These are phyloP conservation scores for Nephrocerus scutellatus DNA, from an alignment of 2,888 invertebrate species.

Conservation along the genomic window DNA sequence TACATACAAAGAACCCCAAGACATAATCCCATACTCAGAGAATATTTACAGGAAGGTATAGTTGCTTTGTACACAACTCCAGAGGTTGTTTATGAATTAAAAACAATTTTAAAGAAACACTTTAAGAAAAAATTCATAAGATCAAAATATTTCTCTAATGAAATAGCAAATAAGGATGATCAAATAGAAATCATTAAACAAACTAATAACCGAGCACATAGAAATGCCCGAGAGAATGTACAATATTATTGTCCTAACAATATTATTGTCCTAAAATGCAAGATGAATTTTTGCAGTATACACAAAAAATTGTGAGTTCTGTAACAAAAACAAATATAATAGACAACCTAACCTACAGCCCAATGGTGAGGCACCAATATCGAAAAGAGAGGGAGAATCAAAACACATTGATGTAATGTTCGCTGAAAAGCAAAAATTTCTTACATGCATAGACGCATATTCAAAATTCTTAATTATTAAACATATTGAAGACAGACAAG, in stretches of 20 bases:
- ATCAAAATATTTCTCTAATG: conserved; percentile 6
- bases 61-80: no score
- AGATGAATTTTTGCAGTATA: conserved; percentile 10
- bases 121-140: conserved; percentile 10
- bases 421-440: conserved; percentile 5
- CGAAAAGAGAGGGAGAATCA: conserved; percentile 2
- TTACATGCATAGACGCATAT: conserved; percentile 8
- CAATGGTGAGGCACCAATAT: conserved; percentile 10
- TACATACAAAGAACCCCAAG: conserved; percentile 4
- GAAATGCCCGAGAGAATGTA: no score
- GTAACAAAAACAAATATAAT: conserved; percentile 10
- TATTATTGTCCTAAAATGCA: conserved; percentile 12
- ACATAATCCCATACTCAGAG: conserved; percentile 7
- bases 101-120: conserved; percentile 1
- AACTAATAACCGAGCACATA: no score
- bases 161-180: conserved; percentile 8
- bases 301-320: conserved; percentile 3
- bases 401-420: no score
- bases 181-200: conserved; percentile 4
- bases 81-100: conserved; percentile 5
- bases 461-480: conserved; percentile 11
- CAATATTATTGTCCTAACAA: conserved; percentile 7
- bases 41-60: conserved; percentile 7
- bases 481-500: conserved; percentile 1
- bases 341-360: conserved; percentile 5